Conservation (phyloP, 30 jellyfish, hydroid and myxozoan genomes). For the Euphysa ruthae region DNA sequence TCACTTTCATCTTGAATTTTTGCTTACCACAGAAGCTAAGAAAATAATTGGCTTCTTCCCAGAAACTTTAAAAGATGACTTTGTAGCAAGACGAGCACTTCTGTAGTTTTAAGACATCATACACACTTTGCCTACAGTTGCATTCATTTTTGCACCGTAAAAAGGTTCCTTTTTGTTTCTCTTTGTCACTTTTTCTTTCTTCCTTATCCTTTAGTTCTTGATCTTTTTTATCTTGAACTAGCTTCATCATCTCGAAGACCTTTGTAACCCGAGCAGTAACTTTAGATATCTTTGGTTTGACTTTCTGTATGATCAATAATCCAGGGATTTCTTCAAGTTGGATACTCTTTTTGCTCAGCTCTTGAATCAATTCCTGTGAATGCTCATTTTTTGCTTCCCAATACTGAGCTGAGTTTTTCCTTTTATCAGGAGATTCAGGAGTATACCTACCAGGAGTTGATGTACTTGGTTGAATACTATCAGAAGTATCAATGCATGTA, state of each 20-base stretch:
- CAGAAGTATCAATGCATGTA: neutral
- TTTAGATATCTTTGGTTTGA: neutral
- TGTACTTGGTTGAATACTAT: neutral
- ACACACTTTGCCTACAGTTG: neutral
- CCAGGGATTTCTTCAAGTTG: too few species aligned
- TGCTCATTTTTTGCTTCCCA: constrained; percentile 2
- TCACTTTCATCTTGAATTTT: neutral
- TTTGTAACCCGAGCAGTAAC: neutral
- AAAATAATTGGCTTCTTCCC: neutral
- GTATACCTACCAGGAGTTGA: neutral
- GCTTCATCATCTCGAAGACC: constrained; percentile 3
- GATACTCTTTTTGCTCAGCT: neutral
- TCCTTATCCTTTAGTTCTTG: neutral
- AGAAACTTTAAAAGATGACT: neutral
- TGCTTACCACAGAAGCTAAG: neutral
- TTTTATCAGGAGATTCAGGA: neutral
- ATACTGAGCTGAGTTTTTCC: constrained; percentile 4
- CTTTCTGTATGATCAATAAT: neutral
- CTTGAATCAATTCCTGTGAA: neutral
- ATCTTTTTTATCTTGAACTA: neutral
- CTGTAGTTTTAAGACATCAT: neutral
- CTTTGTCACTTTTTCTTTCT: neutral
- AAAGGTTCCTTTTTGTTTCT: neutral
- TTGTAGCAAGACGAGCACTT: neutral
- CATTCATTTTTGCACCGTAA: neutral